Conservation (phyloP, 2,888 invertebrate genomes). For the Sialis fuliginosa region DNA sequence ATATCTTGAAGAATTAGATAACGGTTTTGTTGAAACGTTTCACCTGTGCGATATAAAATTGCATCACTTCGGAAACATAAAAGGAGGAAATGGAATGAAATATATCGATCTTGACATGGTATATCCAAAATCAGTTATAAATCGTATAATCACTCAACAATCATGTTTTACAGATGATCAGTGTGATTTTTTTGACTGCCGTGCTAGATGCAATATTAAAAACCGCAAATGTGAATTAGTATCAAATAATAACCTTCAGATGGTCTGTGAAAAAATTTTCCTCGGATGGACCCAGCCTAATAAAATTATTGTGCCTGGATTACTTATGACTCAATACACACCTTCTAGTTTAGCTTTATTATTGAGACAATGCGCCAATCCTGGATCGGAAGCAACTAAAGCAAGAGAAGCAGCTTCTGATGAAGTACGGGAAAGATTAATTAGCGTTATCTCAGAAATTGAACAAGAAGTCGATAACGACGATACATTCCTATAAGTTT, state of each 20-base stretch:
- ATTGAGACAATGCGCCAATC: constrained; percentile 39
- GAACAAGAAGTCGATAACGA: constrained; percentile 15
- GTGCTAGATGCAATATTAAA: constrained; percentile 35
- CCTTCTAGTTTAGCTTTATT: constrained; percentile 36
- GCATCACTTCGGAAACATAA: constrained; percentile 42
- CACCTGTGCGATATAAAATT: constrained; percentile 51
- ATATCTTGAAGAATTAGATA: constrained; percentile 37
- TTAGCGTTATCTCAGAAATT: constrained; percentile 32
- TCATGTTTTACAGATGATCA: constrained; percentile 38
- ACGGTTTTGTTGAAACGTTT: constrained; percentile 37
- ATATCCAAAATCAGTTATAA: constrained; percentile 34
- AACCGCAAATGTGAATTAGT: constrained; percentile 35
- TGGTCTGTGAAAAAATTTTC: constrained; percentile 45
- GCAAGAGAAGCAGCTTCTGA: constrained; percentile 29
- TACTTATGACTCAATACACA: constrained; percentile 38
- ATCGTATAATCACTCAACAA: constrained; percentile 26
- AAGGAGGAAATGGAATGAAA: constrained; percentile 31
- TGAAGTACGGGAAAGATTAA: constrained; percentile 29
- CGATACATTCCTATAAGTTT: not conserved
- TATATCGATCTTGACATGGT: constrained; percentile 45
- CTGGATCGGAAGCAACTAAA: constrained; percentile 26
- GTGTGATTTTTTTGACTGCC: constrained; percentile 49
- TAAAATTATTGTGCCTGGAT: constrained; percentile 38
- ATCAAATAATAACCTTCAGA: constrained; percentile 46
- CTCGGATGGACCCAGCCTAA: constrained; percentile 43